Percentiles rank a stretch among this genome's conserved stretches.
These are phyloP conservation scores for Oxyruncus cristatus DNA, from an alignment of 2,113 vertebrate species.

Conservation along the genomic window DNA sequence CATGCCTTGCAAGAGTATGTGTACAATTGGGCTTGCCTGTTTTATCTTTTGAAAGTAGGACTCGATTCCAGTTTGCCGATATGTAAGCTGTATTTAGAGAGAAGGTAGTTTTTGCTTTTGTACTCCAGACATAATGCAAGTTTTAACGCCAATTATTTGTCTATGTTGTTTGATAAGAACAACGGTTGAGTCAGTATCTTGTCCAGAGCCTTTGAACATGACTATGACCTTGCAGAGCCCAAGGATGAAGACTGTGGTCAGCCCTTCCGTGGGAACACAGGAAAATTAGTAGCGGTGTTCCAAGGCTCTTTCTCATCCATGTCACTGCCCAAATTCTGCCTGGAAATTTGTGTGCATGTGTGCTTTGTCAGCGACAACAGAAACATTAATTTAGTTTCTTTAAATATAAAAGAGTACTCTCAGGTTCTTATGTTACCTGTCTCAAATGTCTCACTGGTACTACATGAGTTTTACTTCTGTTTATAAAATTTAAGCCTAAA, in stretches of 20 bases:
- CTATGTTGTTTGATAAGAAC: not conserved
- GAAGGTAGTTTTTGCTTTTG: not conserved
- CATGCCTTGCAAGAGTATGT: not conserved
- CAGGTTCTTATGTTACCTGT: not conserved
- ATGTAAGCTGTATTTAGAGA: not conserved
- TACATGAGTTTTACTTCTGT: not conserved
- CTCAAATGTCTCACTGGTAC: not conserved
- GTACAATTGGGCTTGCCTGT: not conserved
- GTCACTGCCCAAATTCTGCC: not conserved
- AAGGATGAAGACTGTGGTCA: not conserved
- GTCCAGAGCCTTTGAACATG: not conserved
- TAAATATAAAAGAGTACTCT: not conserved
- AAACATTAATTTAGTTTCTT: not conserved
- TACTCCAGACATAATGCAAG: not conserved
- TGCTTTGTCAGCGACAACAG: not conserved
- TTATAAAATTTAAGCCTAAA: not conserved
- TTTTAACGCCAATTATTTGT: not conserved
- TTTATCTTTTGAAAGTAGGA: not conserved
- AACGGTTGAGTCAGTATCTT: not conserved
- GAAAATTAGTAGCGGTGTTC: not conserved
- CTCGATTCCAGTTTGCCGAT: accelerated
- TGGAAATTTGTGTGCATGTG: not conserved
- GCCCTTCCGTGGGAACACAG: not conserved
- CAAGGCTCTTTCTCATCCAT: not conserved
- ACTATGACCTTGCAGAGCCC: not conserved